Percentiles rank a stretch among this genome's conserved stretches.
Evolutionary conservation across 2,113 vertebrate genomes (phyloP).

Genomic region (Prochilodus magdalenae): DNA sequence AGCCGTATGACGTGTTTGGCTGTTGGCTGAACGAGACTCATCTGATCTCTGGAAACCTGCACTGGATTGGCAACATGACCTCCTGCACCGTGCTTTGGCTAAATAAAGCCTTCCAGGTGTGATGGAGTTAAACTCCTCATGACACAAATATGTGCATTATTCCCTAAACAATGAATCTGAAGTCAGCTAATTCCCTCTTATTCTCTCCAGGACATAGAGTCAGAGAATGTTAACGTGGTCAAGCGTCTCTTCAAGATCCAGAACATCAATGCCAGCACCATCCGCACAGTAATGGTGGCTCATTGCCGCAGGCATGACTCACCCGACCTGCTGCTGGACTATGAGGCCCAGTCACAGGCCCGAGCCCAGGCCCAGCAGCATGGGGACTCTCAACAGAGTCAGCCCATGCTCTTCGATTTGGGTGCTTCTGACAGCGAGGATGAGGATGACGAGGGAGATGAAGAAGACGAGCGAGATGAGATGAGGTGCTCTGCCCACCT

Average conservation of each 20-base stretch:
- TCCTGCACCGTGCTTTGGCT: constrained; percentile 98
- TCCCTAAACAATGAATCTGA: neutral
- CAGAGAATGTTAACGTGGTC: constrained; percentile 94
- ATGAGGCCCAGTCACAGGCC: constrained; percentile 75
- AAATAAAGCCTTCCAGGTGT: constrained; percentile 97
- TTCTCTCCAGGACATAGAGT: constrained; percentile 86
- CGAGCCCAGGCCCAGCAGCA: constrained; percentile 53
- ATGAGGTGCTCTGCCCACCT: constrained; percentile 38
- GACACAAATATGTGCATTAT: too few species aligned
- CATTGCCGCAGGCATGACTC: constrained; percentile 89
- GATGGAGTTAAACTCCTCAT: neutral
- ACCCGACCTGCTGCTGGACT: constrained; percentile 87
- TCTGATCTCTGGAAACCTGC: constrained; percentile 94
- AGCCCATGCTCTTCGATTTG: constrained; percentile 80
- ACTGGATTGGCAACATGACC: constrained; percentile 93
- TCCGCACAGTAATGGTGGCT: constrained; percentile 96
- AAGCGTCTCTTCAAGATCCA: constrained; percentile 99
- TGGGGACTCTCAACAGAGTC: constrained; percentile 55
- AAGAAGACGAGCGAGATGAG: constrained; percentile 57
- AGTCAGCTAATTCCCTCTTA: neutral
- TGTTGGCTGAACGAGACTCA: constrained; percentile 98
- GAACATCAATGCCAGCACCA: constrained; percentile 95
- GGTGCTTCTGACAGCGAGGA: constrained; percentile 79
- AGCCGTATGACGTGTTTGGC: constrained; percentile 96
- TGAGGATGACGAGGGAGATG: constrained; percentile 53